Percentiles rank a stretch among this genome's conserved stretches.
phyloP scores from a whole-genome alignment of 2,888 invertebrate genomes.

The Habroteleia sp. region DNA sequence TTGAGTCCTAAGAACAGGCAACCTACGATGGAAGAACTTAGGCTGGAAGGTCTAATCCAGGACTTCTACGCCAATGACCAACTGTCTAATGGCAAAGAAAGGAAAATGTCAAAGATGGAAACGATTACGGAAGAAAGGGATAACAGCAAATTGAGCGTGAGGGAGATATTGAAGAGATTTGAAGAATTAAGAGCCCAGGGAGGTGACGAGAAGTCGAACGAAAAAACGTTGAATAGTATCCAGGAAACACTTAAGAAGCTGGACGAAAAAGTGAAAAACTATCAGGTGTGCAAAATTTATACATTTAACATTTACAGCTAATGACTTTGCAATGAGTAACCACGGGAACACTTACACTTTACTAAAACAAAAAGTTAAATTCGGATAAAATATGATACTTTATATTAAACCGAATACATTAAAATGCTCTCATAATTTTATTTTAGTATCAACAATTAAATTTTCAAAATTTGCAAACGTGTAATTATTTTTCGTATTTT shows the following conservation, averaged over 20 bases:
- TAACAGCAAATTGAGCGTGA: slow-evolving; percentile 89
- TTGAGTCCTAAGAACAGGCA: slow-evolving; percentile 57
- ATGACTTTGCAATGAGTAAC: too few relatives aligned
- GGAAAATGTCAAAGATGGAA: slow-evolving; percentile 84
- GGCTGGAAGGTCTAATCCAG: slow-evolving; percentile 74
- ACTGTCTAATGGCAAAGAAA: slow-evolving; percentile 67
- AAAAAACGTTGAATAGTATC: slow-evolving; percentile 79
- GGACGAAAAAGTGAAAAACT: slow-evolving; percentile 81
- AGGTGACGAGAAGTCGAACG: slow-evolving; percentile 74
- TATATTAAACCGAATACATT: too few relatives aligned
- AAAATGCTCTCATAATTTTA: too few relatives aligned
- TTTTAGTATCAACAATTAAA: too few relatives aligned
- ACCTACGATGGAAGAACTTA: slow-evolving; percentile 68
- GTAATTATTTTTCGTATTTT: too few relatives aligned
- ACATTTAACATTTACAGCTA: too few relatives aligned
- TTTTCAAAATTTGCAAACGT: too few relatives aligned
- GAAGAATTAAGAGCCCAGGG: slow-evolving; percentile 84
- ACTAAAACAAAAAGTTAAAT: too few relatives aligned
- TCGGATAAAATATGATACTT: too few relatives aligned
- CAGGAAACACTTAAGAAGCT: slow-evolving; percentile 80
- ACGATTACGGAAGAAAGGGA: slow-evolving; percentile 91
- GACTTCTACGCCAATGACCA: slow-evolving; percentile 76
- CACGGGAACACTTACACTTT: too few relatives aligned
- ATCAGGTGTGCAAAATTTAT: slow-evolving; percentile 73
- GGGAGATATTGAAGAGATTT: slow-evolving; percentile 90